A percentile compares a stretch with the other conserved stretches of the same genome.
phyloP scores from a whole-genome alignment of 2,797 vertebrate species.

The Silurus aristotelis region DNA sequence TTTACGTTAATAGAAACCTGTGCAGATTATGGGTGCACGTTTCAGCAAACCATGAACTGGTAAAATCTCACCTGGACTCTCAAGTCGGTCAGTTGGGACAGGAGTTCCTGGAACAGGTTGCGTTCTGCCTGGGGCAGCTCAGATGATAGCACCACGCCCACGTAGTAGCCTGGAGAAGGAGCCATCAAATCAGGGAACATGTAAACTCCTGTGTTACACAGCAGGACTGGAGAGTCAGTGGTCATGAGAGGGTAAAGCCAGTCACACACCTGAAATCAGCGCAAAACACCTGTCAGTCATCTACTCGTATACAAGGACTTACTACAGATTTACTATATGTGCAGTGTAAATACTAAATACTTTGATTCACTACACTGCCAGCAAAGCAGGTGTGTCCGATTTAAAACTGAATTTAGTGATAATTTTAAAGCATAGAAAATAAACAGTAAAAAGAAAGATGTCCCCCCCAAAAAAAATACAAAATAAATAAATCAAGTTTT shows the following conservation, averaged over 20 bases:
- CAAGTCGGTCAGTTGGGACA: conserved; percentile 93
- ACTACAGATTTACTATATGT: too few species aligned
- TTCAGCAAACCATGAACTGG: too few species aligned
- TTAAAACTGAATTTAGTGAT: too few species aligned
- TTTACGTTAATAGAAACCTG: too few species aligned
- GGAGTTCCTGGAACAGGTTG: conserved; percentile 84
- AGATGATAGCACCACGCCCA: conserved; percentile 92
- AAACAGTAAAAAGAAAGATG: too few species aligned
- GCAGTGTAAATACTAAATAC: too few species aligned
- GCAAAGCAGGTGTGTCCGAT: too few species aligned
- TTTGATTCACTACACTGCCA: too few species aligned
- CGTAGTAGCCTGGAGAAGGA: conserved; percentile 83
- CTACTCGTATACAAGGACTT: background rate
- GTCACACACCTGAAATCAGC: conserved; percentile 86
- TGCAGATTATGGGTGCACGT: too few species aligned
- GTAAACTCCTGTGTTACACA: conserved; percentile 90
- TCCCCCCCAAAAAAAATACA: too few species aligned
- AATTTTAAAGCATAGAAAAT: too few species aligned
- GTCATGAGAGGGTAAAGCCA: conserved; percentile 95
- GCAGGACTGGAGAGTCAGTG: conserved; percentile 86
- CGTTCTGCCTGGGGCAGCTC: conserved; percentile 75
- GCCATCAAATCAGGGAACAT: conserved; percentile 98
- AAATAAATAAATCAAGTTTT: too few species aligned
- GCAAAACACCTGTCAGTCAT: background rate
- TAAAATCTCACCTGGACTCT: conserved; percentile 84